Conservation (phyloP, 2,113 vertebrate species). For the Limnothrissa miodon region DNA sequence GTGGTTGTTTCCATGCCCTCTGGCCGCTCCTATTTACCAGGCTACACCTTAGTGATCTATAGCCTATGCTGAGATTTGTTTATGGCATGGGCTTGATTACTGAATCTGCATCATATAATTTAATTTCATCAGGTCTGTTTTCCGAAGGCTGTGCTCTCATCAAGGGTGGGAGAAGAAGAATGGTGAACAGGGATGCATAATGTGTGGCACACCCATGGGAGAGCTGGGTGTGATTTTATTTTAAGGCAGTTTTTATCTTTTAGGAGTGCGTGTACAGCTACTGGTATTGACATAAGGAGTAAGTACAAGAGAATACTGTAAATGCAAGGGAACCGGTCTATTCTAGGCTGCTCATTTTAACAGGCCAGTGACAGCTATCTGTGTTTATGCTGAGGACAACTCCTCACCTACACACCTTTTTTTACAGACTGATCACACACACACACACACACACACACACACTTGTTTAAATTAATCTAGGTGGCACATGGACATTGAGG, state of each 20-base stretch:
- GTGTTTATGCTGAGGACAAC: not conserved
- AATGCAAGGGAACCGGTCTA: not conserved
- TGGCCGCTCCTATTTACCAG: not conserved
- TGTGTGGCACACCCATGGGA: not conserved
- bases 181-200: not conserved
- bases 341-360: not conserved
- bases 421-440: not conserved
- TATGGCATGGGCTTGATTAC: too few species aligned
- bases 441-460: not conserved
- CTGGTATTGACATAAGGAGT: not conserved
- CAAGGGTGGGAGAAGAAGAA: not conserved
- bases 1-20: not conserved
- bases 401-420: not conserved
- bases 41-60: not conserved
- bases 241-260: too few species aligned
- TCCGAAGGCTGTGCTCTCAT: too few species aligned
- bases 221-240: too few species aligned
- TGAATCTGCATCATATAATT: not conserved
- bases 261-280: too few species aligned
- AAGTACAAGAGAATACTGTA: not conserved
- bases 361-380: not conserved
- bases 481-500: too few species aligned
- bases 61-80: too few species aligned
- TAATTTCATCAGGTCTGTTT: not conserved
- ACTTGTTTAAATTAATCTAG: too few species aligned